Evolutionary conservation across 2,797 vertebrate genomes (phyloP), one percentile per base, ranked within the genome.

Genomic region (Forpus xanthops): DNA sequence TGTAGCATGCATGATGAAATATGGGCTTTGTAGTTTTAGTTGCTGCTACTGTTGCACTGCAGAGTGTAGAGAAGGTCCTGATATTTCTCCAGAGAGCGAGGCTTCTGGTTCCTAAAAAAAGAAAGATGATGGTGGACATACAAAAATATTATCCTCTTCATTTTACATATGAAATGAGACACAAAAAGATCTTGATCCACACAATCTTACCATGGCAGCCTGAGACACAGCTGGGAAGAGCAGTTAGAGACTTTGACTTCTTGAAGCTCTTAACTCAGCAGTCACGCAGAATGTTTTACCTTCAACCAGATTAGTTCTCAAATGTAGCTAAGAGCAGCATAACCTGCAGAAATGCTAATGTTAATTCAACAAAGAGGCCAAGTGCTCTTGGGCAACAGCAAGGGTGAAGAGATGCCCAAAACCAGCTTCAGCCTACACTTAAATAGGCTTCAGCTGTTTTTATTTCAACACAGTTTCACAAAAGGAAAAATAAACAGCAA

Each of bases 1-100:
- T 82, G 24, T 74, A 58, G 24, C 19, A 65, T 18, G 13, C 64
- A 17, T 65, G 41, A 44, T 52, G 31, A 64, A 79, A 71, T 79
- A 55, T 2, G 41, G 28, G 6, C 42, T 61, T 5, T 37, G 24
- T 31, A 7, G 2, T 60, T 64, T 49, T 21, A 68, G 23, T 31
- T 90, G 47, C 24, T 62, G 33, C 49, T 74, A 31, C 11, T 56
- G 21, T 60, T 87, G 45, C n/a, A 49, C 14, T 28, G 24, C 15
- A 28, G 9, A 49, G 15, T 19, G 16, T 44, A 33, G n/a, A 53
- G 39, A 42, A 83, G 12, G 5, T 8, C 14, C 9, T 27, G 16
- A 13, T 1, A 3, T 42, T 28, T 65, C 33, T 42, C 35, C 2
- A 0, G 8, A 30, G 24, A 65, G 14, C 16, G 55, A 35, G n/a